These are phyloP conservation scores for Calonectris borealis DNA, from an alignment of 2,113 vertebrate species.

Conservation along the genomic window DNA sequence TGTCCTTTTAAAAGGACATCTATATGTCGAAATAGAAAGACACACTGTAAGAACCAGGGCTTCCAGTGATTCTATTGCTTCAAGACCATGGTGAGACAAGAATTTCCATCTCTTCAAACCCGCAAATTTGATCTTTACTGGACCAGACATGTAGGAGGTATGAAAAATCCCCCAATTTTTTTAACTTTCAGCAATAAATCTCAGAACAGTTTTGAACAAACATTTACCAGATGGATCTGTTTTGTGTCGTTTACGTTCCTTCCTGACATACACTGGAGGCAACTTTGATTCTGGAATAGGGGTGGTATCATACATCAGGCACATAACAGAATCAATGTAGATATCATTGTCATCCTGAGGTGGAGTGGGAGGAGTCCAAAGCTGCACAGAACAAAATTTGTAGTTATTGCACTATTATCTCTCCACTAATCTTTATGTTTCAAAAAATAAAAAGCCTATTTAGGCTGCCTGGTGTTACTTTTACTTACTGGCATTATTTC, in stretches of 20 bases:
- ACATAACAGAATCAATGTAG: slow-evolving; percentile 93
- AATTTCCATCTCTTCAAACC: background rate
- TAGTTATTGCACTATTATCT: background rate
- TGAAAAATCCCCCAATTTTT: background rate
- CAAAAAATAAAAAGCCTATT: background rate
- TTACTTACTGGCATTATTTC: slow-evolving; percentile 91
- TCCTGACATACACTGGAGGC: slow-evolving; percentile 88
- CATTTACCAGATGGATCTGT: slow-evolving; percentile 85
- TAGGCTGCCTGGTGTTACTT: background rate
- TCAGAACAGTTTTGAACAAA: background rate
- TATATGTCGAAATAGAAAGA: background rate
- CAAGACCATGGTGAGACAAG: background rate
- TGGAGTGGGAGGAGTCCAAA: slow-evolving; percentile 93
- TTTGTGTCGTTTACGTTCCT: slow-evolving; percentile 89
- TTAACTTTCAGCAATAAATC: background rate
- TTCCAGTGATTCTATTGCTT: background rate
- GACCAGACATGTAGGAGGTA: background rate
- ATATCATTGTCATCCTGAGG: slow-evolving; percentile 94
- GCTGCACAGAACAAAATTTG: slow-evolving; percentile 61
- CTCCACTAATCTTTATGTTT: background rate
- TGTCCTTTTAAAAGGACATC: background rate
- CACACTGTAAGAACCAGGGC: background rate
- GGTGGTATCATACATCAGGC: slow-evolving; percentile 89
- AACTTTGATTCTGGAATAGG: slow-evolving; percentile 89
- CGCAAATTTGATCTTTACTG: background rate